These are phyloP conservation scores for Aldabrachelys gigantea DNA, from an alignment of 2,113 vertebrate species.

Conservation along the genomic window DNA sequence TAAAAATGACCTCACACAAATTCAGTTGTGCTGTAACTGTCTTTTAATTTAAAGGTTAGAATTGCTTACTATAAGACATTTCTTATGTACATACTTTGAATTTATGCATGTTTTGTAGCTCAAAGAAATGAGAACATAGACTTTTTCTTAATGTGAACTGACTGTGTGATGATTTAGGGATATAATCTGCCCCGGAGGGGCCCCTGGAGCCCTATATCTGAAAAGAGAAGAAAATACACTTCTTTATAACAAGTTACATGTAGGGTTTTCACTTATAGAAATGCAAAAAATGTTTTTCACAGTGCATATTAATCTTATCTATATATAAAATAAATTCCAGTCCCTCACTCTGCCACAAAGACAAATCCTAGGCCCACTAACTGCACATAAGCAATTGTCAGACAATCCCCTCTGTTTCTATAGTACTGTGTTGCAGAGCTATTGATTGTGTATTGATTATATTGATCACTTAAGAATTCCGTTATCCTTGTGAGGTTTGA, in stretches of 20 bases:
- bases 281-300: neutral
- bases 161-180: neutral
- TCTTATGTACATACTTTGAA: neutral
- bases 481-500: neutral
- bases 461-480: neutral
- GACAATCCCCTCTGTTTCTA: neutral
- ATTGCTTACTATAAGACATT: neutral
- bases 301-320: neutral
- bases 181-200: neutral
- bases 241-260: neutral
- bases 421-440: neutral
- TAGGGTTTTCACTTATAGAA: neutral
- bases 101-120: neutral
- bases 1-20: neutral
- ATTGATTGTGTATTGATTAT: neutral
- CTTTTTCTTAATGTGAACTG: neutral
- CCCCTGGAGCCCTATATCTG: neutral
- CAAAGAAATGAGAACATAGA: neutral
- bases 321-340: neutral
- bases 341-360: neutral
- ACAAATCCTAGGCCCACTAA: neutral
- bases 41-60: neutral
- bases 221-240: neutral
- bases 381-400: neutral
- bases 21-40: neutral